phyloP scores from a whole-genome alignment of 2,113 vertebrate genomes.

The Prionailurus viverrinus region DNA sequence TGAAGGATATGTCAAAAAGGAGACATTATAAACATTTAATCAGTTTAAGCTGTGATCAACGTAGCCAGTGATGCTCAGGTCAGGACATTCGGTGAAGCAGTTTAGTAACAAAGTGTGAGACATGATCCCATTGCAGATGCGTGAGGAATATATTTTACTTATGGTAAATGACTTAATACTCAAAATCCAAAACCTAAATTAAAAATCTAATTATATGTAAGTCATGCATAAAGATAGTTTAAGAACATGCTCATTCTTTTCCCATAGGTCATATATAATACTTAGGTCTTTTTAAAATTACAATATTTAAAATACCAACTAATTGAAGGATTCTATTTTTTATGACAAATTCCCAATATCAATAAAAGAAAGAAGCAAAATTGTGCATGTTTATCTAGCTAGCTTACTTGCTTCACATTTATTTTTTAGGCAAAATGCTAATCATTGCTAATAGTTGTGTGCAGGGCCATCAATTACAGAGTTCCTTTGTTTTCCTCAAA shows the following conservation, averaged over 20 bases:
- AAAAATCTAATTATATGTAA: neutral
- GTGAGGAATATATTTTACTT: neutral
- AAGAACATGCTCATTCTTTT: neutral
- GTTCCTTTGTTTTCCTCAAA: neutral
- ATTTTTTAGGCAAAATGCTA: neutral
- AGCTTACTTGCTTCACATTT: neutral
- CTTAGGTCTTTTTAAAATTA: neutral
- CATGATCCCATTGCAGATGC: neutral
- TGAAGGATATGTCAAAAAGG: neutral
- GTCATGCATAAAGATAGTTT: neutral
- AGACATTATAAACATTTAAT: neutral
- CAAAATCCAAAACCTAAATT: neutral
- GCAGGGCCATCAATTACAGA: neutral
- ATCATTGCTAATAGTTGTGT: neutral
- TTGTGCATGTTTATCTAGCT: neutral
- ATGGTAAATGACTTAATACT: neutral
- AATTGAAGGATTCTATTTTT: neutral
- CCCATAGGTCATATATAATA: neutral
- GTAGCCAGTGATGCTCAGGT: neutral
- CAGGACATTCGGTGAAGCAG: neutral
- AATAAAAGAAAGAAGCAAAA: neutral
- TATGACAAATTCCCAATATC: neutral
- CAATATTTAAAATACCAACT: neutral
- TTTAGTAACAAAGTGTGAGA: neutral
- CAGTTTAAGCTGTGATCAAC: neutral